Evolutionary conservation across 2,797 vertebrate genomes (phyloP), one percentile per base, ranked within the genome.

Genomic region (Pseudopleuronectes americanus): DNA sequence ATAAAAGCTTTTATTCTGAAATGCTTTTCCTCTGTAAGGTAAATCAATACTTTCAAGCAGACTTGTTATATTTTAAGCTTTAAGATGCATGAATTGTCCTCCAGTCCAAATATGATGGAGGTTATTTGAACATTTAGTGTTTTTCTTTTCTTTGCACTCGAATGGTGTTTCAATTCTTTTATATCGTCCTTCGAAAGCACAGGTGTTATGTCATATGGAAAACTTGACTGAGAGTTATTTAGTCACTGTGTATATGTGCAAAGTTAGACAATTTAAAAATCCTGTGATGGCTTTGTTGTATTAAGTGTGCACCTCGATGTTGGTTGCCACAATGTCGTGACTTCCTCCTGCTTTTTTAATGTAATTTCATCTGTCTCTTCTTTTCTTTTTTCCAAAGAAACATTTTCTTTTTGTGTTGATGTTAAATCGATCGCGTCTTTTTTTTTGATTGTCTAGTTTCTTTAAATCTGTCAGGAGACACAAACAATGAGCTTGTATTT

Each of bases 321-420:
- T 13, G 36, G 36, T 38, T 38, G 36, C 36, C 36, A 38, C n/a
- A n/a, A n/a, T 58, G 9, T 57, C 6, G 23, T 31, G 14, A 54
- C 19, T 66, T 75, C 23, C 1, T 57, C 51, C 57, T 19, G 21
- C n/a, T 26, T 26, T 49, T 23, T 13, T 19, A 12, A 55, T 62
- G 12, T 12, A 41, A 22, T 9, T 76, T 76, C 26, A 41, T 49
- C 63, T 31, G 26, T 71, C 2, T 31, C 63, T 74, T 56, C 41
- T 48, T 61, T 62, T 67, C 51, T 68, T 57, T 13, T 4, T 13
- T 10, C 77, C 65, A 78, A 84, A 85, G 66, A 13, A 41, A 53
- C 65, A 24, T 51, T 23, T 12, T 13, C 2, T 51, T 14, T 62
- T 23, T 8, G 2, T 57, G 17, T 41, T 68, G 64, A 47, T 43